phyloP scores from a whole-genome alignment of 2,797 vertebrate species.

The Lepus townsendii region DNA sequence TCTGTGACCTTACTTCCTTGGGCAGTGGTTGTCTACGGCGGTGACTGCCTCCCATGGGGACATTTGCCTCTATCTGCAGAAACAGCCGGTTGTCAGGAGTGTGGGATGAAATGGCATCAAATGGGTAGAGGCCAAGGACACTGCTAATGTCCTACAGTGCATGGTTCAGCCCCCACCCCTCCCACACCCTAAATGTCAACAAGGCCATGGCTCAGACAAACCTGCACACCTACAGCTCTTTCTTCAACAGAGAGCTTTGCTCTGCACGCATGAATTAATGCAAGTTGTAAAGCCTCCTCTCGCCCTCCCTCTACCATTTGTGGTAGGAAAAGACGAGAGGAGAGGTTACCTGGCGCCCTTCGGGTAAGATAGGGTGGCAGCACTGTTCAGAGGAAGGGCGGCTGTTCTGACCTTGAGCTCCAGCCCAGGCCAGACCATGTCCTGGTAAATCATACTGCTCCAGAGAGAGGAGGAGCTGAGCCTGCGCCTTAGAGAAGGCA shows the following conservation, averaged over 20 bases:
- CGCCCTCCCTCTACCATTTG: too few species aligned
- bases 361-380: neutral
- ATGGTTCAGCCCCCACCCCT: neutral
- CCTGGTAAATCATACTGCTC: neutral
- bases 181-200: neutral
- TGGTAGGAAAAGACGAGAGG: neutral
- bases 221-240: neutral
- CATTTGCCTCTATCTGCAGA: neutral
- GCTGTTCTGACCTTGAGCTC: neutral
- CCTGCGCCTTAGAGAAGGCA: neutral
- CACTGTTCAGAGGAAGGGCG: neutral
- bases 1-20: neutral
- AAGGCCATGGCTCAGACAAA: neutral
- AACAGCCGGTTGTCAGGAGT: too few species aligned
- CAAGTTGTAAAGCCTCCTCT: neutral
- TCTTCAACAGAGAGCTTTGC: neutral
- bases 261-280: neutral
- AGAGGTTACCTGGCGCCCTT: neutral
- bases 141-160: neutral
- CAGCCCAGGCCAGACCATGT: neutral
- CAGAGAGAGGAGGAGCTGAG: neutral
- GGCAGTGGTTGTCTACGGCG: neutral
- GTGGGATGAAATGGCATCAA: too few species aligned
- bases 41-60: neutral
- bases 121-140: neutral